These are phyloP conservation scores for Blennius ocellaris DNA, from an alignment of 2,113 vertebrate species.

Conservation along the genomic window DNA sequence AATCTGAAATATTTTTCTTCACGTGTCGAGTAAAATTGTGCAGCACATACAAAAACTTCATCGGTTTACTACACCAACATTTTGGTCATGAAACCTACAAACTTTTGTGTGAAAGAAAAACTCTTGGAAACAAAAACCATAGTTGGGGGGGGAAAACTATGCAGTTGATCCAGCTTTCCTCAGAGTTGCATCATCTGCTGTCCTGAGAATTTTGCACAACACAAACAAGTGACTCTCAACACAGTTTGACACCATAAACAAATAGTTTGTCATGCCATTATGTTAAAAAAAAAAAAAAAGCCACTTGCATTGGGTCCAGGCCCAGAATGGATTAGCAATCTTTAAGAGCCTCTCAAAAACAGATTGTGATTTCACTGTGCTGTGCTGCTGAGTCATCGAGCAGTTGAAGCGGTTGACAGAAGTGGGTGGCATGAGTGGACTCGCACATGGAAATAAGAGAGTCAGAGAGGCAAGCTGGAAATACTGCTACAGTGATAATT, in stretches of 20 bases:
- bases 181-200: conserved; percentile 55
- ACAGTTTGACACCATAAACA: conserved; percentile 29
- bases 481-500: conserved; percentile 31
- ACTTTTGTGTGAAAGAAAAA: neutral
- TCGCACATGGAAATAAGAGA: conserved; percentile 42
- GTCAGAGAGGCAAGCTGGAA: conserved; percentile 31
- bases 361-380: conserved; percentile 60
- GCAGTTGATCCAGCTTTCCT: conserved; percentile 42
- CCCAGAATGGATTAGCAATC: conserved; percentile 50
- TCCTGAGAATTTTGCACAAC: conserved; percentile 23
- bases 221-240: conserved; percentile 40
- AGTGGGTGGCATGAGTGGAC: conserved; percentile 70
- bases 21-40: too few species aligned
- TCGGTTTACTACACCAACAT: conserved; percentile 2
- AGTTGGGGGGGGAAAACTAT: neutral
- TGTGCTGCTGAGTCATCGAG: conserved; percentile 56
- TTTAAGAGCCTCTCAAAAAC: conserved; percentile 59
- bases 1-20: neutral
- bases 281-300: conserved; percentile 17
- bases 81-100: conserved; percentile 12
- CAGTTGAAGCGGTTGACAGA: conserved; percentile 35
- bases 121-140: neutral
- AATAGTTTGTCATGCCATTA: conserved; percentile 14
- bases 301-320: conserved; percentile 40
- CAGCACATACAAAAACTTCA: neutral